Evolutionary conservation across 2,113 vertebrate species (phyloP).

Genomic region (Ancistrus triradiatus): DNA sequence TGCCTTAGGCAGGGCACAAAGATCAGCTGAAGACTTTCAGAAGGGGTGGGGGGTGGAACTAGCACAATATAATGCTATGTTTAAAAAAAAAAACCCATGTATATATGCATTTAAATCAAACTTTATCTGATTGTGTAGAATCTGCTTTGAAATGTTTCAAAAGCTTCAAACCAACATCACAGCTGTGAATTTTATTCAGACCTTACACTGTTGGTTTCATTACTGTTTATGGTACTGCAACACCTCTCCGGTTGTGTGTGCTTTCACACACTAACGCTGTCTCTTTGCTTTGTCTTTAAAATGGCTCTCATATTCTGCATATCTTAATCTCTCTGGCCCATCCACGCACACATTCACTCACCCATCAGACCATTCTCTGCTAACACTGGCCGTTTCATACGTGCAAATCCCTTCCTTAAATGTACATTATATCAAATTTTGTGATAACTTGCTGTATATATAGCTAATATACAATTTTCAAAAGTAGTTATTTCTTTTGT

Average conservation of each 20-base stretch:
- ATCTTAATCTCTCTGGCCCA: not conserved
- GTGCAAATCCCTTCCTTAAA: conserved; percentile 7
- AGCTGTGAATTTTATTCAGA: not conserved
- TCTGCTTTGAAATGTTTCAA: conserved; percentile 1
- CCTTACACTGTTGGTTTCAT: conserved; percentile 2
- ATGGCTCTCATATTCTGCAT: conserved; percentile 8
- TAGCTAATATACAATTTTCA: conserved; percentile 8
- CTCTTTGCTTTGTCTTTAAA: conserved; percentile 6
- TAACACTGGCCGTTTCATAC: not conserved
- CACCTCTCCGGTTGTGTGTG: conserved; percentile 7
- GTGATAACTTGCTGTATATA: conserved; percentile 17
- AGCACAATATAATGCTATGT: conserved; percentile 27
- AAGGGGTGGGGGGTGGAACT: not conserved
- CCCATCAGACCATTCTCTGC: not conserved
- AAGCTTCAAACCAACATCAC: not conserved
- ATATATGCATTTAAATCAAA: conserved; percentile 22
- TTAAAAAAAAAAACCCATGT: conserved; percentile 22
- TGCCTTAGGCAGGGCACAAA: conserved; percentile 40
- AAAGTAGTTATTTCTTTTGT: conserved; percentile 25
- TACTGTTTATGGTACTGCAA: conserved; percentile 5
- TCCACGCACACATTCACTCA: not conserved
- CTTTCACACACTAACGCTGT: not conserved
- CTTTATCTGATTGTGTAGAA: conserved; percentile 1
- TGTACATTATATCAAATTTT: conserved; percentile 2
- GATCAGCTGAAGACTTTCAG: conserved; percentile 38